phyloP scores from a whole-genome alignment of 2,888 invertebrate species.

The Papilio protenor region DNA sequence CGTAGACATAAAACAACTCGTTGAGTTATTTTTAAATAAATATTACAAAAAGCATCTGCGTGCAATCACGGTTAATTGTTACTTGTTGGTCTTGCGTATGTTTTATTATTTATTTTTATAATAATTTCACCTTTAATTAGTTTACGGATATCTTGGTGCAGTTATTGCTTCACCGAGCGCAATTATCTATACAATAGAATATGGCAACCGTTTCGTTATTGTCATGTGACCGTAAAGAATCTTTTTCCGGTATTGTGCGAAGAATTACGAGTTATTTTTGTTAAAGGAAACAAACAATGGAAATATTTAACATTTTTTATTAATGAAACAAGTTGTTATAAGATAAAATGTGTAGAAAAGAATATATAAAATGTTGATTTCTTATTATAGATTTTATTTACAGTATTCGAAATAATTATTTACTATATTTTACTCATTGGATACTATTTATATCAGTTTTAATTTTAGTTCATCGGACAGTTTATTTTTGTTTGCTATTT shows the following conservation, averaged over 20 bases:
- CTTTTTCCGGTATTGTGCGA: neutral
- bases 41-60: neutral
- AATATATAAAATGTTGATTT: neutral
- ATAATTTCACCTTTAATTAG: neutral
- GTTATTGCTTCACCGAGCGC: neutral
- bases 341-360: neutral
- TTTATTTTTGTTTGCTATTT: neutral
- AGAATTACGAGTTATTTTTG: neutral
- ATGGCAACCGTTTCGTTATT: slow-evolving; percentile 9
- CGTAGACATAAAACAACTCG: too few species aligned
- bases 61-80: neutral
- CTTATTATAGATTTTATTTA: neutral
- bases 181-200: neutral
- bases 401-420: neutral
- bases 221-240: neutral
- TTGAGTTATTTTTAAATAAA: too few species aligned
- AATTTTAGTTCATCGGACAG: neutral
- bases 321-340: neutral
- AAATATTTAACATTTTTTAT: neutral
- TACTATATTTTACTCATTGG: neutral
- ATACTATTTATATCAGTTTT: neutral
- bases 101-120: neutral
- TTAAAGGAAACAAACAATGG: neutral
- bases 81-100: neutral
- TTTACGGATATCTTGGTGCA: neutral